phyloP scores from a whole-genome alignment of 2,113 vertebrate species.

The Hiodon alosoides region DNA sequence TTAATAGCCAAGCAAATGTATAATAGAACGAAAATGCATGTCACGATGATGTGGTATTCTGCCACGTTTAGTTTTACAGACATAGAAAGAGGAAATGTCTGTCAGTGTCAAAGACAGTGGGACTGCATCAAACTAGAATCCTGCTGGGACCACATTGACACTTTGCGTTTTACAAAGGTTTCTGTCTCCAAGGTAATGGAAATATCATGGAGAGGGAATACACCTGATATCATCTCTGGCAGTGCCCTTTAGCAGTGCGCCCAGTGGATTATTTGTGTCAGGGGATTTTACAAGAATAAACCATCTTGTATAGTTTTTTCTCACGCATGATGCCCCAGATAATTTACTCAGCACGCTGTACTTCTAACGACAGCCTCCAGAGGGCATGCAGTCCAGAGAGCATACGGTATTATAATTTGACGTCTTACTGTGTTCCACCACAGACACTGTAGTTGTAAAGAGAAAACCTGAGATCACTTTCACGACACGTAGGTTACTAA shows the following conservation, averaged over 20 bases:
- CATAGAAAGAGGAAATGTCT: not conserved
- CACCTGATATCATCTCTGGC: not conserved
- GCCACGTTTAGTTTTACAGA: not conserved
- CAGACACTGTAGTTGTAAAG: no score
- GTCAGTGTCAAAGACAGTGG: not conserved
- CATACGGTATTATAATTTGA: no score
- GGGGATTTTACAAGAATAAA: not conserved
- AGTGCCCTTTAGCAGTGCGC: not conserved
- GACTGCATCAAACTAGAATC: not conserved
- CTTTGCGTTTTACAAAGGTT: not conserved
- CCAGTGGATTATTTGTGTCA: not conserved
- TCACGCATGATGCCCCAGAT: no score
- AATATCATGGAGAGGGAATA: not conserved
- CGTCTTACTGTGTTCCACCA: no score
- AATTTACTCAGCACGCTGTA: no score
- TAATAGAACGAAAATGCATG: not conserved
- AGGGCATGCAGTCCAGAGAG: no score
- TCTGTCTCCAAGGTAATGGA: not conserved
- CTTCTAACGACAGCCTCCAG: no score
- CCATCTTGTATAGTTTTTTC: no score
- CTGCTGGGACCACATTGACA: not conserved
- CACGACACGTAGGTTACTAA: no score
- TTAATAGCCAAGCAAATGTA: not conserved
- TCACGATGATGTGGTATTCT: not conserved
- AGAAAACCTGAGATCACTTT: no score